These are phyloP conservation scores for Therioaphis trifolii DNA, from an alignment of 2,888 invertebrate species.

Conservation along the genomic window DNA sequence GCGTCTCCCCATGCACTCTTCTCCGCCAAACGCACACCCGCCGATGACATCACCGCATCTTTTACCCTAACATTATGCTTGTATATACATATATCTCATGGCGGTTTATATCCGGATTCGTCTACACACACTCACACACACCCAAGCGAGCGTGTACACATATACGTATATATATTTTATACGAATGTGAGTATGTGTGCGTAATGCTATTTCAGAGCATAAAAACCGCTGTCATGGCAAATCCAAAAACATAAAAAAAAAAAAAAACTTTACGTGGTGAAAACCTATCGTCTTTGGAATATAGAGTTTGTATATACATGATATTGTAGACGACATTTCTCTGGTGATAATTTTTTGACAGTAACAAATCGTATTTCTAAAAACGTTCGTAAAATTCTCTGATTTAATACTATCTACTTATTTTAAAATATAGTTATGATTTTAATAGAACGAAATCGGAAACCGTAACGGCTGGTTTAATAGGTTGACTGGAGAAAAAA, in stretches of 20 bases:
- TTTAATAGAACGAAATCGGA: not conserved
- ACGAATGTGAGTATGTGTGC: not conserved
- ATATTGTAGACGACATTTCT: not conserved
- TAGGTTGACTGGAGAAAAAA: not conserved
- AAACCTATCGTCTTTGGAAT: slow-evolving; percentile 33
- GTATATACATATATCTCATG: not conserved
- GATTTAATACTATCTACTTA: no score
- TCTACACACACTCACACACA: not conserved
- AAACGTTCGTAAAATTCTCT: no score
- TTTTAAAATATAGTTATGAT: no score
- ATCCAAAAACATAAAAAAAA: slow-evolving; percentile 56
- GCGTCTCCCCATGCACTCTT: slow-evolving; percentile 60
- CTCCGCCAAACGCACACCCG: slow-evolving; percentile 51
- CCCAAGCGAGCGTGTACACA: not conserved
- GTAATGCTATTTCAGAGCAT: slow-evolving; percentile 47
- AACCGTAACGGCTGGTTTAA: slow-evolving; percentile 38
- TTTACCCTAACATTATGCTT: slow-evolving; percentile 53
- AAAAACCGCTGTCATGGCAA: slow-evolving; percentile 56
- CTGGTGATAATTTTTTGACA: not conserved
- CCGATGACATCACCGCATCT: slow-evolving; percentile 62
- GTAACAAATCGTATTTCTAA: no score
- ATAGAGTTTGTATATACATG: not conserved
- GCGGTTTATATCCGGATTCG: slow-evolving; percentile 26
- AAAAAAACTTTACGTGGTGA: slow-evolving; percentile 18
- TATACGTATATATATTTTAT: not conserved